These are phyloP conservation scores for Pocillopora verrucosa DNA, from an alignment of 64 coral and sea anemone species.

Conservation along the genomic window DNA sequence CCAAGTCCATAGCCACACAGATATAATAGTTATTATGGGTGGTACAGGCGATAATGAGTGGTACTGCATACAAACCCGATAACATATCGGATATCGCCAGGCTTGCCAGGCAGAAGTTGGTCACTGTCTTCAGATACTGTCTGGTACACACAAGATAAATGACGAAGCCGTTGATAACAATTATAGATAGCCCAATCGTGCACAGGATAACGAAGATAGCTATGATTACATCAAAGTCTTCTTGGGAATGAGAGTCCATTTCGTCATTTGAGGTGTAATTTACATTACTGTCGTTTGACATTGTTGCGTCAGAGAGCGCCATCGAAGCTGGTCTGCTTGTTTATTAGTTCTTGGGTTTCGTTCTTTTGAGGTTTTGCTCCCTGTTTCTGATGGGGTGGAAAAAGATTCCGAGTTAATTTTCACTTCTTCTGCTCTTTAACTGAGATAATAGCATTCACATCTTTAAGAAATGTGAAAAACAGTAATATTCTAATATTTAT, in stretches of 20 bases:
- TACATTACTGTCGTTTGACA: background rate
- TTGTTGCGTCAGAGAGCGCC: background rate
- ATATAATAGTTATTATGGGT: background rate
- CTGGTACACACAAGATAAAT: slow-evolving; percentile 46
- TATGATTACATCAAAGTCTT: background rate
- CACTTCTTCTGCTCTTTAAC: background rate
- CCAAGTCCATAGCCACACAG: slow-evolving; percentile 76
- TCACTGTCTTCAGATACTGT: slow-evolving; percentile 55
- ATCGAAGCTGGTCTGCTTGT: background rate
- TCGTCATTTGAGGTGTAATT: background rate
- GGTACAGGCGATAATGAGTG: slow-evolving; percentile 64
- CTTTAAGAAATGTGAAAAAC: background rate
- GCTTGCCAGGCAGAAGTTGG: slow-evolving; percentile 70
- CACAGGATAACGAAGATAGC: background rate
- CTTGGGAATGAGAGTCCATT: background rate
- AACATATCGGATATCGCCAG: slow-evolving; percentile 74
- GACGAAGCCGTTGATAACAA: slow-evolving; percentile 60
- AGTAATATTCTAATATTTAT: background rate
- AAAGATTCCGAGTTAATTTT: background rate
- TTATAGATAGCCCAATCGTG: slow-evolving; percentile 7
- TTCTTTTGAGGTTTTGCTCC: background rate
- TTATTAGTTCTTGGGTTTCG: background rate
- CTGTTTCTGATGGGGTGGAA: background rate
- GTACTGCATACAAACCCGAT: slow-evolving; percentile 45
- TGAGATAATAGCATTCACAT: too few species aligned